Base-by-base conservation (phyloP, 2,888 invertebrate genomes). In the Synergus itoensis region DNA sequence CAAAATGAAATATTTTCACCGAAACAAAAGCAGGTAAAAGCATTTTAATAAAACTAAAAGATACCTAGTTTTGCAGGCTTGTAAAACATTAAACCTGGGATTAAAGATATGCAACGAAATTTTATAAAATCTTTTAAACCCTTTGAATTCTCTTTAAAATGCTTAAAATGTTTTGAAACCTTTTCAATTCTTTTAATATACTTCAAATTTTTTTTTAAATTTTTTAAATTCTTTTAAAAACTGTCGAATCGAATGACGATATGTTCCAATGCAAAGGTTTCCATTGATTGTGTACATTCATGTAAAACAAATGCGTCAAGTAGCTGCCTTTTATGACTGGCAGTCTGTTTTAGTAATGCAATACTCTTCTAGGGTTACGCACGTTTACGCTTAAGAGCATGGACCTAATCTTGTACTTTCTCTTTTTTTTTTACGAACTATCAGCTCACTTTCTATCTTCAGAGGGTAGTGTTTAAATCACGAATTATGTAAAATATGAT, bases 311-410 rank as follows among this genome's bases (percentile, higher is more conserved):
- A 73, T 73, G 53, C 73, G 73, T 57, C 73, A 73, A 53, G 73
- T 53, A 53, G 73, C 62, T 62, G 62, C 36, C 73, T 53, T 73
- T 73, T 73, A 65, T 79, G 63, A 79, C 76, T 41, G 77, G 63
- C 73, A 82, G 81, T 84, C 80, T 90, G 89, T 90, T 91, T 91
- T 88, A 83, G 90, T 88, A 91, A 91, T 84, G 83, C 80, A 88
- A 91, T 89, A 91, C 89, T 88, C 90, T 86, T 87, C 90, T 91
- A 88, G 87, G 85, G 82, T 90, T 90, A 88, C 90, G 53, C 78
- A 41, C 80, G 80, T 76, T 79, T 83, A 81, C 83, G 86, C 86
- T 89, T 86, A 85, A 86, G 86, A 87, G 87, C 80, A 87, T 86
- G 84, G 83, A 88, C 84, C 84, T 88, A 90, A 89, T 89, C 90